Conservation (phyloP, 1,140 invertebrate species). For the Drosophila tani region DNA sequence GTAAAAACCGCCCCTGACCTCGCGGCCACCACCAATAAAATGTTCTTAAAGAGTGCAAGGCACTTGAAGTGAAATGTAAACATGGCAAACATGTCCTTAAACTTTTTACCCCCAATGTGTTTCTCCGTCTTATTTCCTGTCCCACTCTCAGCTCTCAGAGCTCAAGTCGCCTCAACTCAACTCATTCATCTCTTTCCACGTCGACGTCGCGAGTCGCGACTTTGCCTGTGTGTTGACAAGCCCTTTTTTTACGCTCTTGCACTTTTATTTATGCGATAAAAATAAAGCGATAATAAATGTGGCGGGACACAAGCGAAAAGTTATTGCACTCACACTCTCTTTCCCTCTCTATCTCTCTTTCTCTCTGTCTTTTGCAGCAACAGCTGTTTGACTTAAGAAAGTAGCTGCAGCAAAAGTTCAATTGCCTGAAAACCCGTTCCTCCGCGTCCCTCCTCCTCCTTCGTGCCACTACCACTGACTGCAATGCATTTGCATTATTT, state of each 20-base stretch:
- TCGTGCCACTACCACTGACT: constrained; percentile 15
- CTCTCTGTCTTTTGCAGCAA: constrained; percentile 40
- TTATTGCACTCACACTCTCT: constrained; percentile 66
- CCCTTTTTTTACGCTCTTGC: constrained; percentile 67
- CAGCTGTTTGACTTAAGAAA: constrained; percentile 78
- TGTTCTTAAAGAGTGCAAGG: constrained; percentile 52
- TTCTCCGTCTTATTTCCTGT: constrained; percentile 6
- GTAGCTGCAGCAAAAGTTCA: constrained; percentile 72
- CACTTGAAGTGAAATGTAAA: constrained; percentile 59
- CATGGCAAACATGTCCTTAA: constrained; percentile 71
- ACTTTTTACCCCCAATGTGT: constrained; percentile 42
- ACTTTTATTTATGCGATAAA: constrained; percentile 82
- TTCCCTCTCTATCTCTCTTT: not conserved
- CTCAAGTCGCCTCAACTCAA: not conserved
- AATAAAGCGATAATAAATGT: constrained; percentile 81
- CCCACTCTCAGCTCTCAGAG: not conserved
- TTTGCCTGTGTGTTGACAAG: constrained; percentile 59
- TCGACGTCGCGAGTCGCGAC: constrained; percentile 14
- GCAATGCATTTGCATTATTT: constrained; percentile 77
- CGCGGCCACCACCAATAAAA: constrained; percentile 6
- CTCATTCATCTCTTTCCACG: constrained; percentile 32
- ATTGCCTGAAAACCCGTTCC: constrained; percentile 56
- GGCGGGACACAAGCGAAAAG: constrained; percentile 69
- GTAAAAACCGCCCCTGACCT: constrained; percentile 46
- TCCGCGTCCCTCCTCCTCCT: constrained; percentile 2